Evolutionary conservation across 2,888 invertebrate genomes (phyloP).

Genomic region (Thelaira solivaga): DNA sequence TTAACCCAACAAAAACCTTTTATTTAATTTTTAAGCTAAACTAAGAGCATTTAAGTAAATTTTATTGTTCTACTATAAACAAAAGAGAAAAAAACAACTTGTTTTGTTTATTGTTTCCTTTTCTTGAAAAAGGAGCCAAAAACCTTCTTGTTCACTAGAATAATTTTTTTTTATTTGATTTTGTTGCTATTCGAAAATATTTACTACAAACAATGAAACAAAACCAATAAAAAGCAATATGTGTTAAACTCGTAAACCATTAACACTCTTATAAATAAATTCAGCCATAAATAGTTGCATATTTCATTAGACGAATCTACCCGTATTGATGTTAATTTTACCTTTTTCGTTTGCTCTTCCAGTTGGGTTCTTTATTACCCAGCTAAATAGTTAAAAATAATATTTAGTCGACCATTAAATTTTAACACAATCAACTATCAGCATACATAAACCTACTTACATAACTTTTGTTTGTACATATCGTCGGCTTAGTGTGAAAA

Average conservation of each 20-base stretch:
- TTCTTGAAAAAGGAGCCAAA: constrained; percentile 6
- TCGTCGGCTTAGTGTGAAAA: too few species aligned
- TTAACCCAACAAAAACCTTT: neutral
- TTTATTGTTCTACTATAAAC: constrained; percentile 39
- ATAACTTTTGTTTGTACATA: too few species aligned
- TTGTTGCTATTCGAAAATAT: constrained; percentile 1
- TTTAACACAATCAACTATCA: constrained; percentile 3
- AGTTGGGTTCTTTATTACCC: neutral
- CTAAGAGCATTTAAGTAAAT: constrained; percentile 12
- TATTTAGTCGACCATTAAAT: constrained; percentile 34
- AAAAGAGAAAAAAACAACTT: constrained; percentile 26
- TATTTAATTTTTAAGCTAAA: constrained; percentile 29
- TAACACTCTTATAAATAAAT: constrained; percentile 17
- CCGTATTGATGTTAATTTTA: neutral
- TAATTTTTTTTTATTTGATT: neutral
- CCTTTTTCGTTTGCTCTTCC: neutral
- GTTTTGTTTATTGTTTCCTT: neutral
- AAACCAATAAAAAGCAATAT: constrained; percentile 11
- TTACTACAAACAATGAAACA: constrained; percentile 18
- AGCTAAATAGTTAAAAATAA: constrained; percentile 6
- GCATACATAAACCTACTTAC: too few species aligned
- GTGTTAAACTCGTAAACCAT: constrained; percentile 24
- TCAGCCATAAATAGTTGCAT: neutral
- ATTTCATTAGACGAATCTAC: neutral
- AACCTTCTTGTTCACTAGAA: too few species aligned